Base-by-base conservation (phyloP, 2,113 vertebrate species). In the Forbesichthys agassizii region DNA sequence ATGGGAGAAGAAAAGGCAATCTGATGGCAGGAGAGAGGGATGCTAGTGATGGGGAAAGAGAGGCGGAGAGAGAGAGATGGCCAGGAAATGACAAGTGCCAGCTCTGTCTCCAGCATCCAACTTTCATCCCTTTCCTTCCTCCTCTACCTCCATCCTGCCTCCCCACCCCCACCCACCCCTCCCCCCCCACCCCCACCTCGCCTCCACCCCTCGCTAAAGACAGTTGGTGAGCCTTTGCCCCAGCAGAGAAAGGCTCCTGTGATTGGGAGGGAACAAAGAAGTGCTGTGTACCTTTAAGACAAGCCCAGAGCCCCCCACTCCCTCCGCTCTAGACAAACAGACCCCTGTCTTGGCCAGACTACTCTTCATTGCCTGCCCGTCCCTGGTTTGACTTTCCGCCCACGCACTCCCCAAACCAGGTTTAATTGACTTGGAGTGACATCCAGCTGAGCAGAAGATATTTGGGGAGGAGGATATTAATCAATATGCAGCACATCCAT, bases 371-470 rank as follows among this genome's bases (percentile, higher is more conserved):
- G 27, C 12, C 61, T 59, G 56, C 61, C 61, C 13, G 18, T 20
- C 64, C 49, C 48, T 64, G 47, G 49, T 18, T 36, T 51, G 27
- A 27, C 2, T 27, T 2, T 16, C 61, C 42, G 16, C 48, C 62
- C 56, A n/a, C n/a, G 64, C 47, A 12, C 68, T 53, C 78, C 74
- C 66, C 64, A 75, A 71, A 70, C 74, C 62, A 64, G 7, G 81
- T 88, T 83, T 89, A 87, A 86, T 84, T 84, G 84, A 87, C 68
- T 85, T 47, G 67, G 74, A 82, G 78, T 73, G 81, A 82, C 64
- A 59, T 70, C 69, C 69, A 61, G 72, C 77, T 60, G 77, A 18
- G 80, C 20, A 68, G 73, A 63, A 5, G 59, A 64, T 77, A 77
- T 66, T 42, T 53, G 71, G 60, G 80, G 78, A 73, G 68, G 72